Conservation (phyloP, 2,797 vertebrate genomes). For the Kryptopterus vitreolus region DNA sequence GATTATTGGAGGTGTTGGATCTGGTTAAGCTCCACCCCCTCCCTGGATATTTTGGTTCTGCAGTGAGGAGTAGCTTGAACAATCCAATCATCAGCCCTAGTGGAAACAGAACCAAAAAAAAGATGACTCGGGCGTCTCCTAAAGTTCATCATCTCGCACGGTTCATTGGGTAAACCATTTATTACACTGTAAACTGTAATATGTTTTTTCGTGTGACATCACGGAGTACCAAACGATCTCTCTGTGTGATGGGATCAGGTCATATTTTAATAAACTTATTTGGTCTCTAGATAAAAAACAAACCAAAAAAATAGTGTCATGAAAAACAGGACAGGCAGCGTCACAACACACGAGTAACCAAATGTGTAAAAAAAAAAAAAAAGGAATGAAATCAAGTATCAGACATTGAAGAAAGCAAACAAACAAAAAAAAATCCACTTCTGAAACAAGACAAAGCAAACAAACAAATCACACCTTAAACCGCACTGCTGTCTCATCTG, state of each 20-base stretch:
- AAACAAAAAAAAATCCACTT: conserved; percentile 24
- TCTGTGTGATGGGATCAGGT: conserved; percentile 42
- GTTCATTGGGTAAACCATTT: neutral
- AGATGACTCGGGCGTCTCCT: neutral
- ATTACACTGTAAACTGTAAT: neutral
- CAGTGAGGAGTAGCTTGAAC: neutral
- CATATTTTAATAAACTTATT: conserved; percentile 67
- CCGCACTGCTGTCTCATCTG: conserved; percentile 9
- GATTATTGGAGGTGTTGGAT: neutral
- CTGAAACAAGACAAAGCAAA: conserved; percentile 43
- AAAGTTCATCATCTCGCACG: neutral
- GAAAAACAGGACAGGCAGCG: conserved; percentile 56
- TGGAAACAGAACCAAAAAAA: neutral
- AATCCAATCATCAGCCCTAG: neutral
- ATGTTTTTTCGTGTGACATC: neutral
- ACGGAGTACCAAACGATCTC: conserved; percentile 4
- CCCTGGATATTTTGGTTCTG: neutral
- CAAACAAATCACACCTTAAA: conserved; percentile 34
- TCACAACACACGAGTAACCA: conserved; percentile 54
- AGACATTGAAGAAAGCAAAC: conserved; percentile 50
- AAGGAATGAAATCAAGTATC: conserved; percentile 63
- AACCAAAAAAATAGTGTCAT: conserved; percentile 54
- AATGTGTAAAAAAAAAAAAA: conserved; percentile 27
- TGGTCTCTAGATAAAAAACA: conserved; percentile 55
- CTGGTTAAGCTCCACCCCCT: neutral